These are phyloP conservation scores for Tenthredo notha DNA, from an alignment of 2,888 invertebrate genomes.

Conservation along the genomic window DNA sequence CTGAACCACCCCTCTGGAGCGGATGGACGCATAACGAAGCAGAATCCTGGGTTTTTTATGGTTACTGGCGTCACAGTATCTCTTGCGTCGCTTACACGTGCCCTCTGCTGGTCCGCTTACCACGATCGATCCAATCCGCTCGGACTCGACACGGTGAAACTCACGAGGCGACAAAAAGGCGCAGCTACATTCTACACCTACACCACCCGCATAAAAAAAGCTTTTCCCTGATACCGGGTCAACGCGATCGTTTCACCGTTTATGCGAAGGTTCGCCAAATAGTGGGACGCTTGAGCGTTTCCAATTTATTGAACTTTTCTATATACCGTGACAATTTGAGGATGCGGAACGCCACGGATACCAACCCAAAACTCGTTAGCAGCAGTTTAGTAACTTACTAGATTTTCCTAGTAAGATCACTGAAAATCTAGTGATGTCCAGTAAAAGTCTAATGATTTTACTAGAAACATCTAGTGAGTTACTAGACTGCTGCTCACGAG, in stretches of 20 bases:
- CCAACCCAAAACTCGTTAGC: too few relatives aligned
- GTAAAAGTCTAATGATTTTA: too few relatives aligned
- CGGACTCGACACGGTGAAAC: not conserved
- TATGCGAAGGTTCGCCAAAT: slow-evolving; percentile 16
- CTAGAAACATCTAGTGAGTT: too few relatives aligned
- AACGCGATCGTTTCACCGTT: slow-evolving; percentile 10
- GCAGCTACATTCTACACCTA: not conserved
- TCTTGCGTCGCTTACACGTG: not conserved
- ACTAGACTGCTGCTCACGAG: too few relatives aligned
- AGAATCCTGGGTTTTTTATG: slow-evolving; percentile 4
- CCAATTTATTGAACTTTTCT: not conserved
- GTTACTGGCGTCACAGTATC: slow-evolving; percentile 19
- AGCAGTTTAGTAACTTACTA: too few relatives aligned
- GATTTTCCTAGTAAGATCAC: too few relatives aligned
- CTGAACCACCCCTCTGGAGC: not conserved
- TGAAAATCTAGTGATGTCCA: too few relatives aligned
- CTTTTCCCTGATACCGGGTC: slow-evolving; percentile 12
- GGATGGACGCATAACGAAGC: slow-evolving; percentile 19
- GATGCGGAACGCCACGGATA: too few relatives aligned
- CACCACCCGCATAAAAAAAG: not conserved
- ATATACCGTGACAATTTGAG: too few relatives aligned
- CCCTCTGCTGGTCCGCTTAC: slow-evolving; percentile 2
- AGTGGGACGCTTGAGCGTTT: not conserved
- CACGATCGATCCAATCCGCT: slow-evolving; percentile 26
- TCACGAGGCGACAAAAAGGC: slow-evolving; percentile 3